phyloP scores from a whole-genome alignment of 2,113 vertebrate genomes.

The Sylvietta virens region DNA sequence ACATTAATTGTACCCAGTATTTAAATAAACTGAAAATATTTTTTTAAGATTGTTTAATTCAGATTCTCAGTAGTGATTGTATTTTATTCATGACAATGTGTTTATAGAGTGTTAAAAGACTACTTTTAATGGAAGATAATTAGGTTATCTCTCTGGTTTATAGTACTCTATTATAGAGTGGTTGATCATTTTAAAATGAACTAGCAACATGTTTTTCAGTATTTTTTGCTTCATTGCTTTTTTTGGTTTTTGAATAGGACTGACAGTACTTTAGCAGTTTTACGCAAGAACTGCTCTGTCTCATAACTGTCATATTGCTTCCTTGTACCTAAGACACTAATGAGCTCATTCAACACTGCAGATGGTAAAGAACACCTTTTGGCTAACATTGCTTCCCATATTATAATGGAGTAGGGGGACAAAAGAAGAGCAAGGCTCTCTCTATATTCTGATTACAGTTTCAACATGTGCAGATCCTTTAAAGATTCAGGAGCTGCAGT shows the following conservation, averaged over 20 bases:
- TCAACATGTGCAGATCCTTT: background rate
- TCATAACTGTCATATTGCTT: background rate
- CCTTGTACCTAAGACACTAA: background rate
- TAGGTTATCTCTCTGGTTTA: background rate
- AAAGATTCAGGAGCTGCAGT: background rate
- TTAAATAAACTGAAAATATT: background rate
- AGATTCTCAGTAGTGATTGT: background rate
- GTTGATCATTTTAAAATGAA: background rate
- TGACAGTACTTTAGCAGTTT: background rate
- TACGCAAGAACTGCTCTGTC: background rate
- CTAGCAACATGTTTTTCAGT: background rate
- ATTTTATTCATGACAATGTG: background rate
- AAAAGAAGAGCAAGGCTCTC: background rate
- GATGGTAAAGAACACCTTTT: background rate
- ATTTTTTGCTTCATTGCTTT: background rate
- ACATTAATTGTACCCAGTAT: background rate
- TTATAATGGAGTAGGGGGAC: background rate
- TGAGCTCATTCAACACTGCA: background rate
- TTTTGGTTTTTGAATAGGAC: background rate
- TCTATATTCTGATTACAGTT: background rate
- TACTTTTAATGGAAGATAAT: background rate
- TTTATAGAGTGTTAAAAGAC: accelerated
- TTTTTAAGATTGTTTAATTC: background rate
- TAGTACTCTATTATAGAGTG: background rate
- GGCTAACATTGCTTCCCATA: background rate